Base-by-base conservation (phyloP, 2,113 vertebrate species). In the Hippocampus abdominalis region DNA sequence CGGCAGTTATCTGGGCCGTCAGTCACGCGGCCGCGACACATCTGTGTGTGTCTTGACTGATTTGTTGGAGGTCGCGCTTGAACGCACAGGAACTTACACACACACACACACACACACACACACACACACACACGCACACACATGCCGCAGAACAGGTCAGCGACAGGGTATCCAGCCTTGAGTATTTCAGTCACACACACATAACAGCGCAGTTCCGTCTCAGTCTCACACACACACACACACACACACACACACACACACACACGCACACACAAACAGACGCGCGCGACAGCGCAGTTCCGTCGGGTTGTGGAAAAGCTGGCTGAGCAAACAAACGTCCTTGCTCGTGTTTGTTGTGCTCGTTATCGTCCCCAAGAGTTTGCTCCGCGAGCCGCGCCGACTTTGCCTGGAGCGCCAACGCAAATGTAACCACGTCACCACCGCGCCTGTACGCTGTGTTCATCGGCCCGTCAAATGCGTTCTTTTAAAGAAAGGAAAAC, bases 21-120 rank as follows among this genome's bases (percentile, higher is more conserved):
- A 80, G 85, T 89, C 86, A 83, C 83, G 82, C 71, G 80, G 67
- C 77, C 72, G 69, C 73, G 81, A 85, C 81, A 76, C 69, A 72
- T 78, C 75, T 84, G 71, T 72, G 72, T 80, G 70, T 76, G 70
- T 86, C 84, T 75, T 46, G 29, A 81, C 75, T 29, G 68, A 73
- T 83, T 84, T 80, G 78, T 79, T 74, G 82, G 78, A n/a, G 75
- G 74, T 70, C 80, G 70, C 23, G 79, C 79, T 63, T 66, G 75
- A 78, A 56, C 5, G 32, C 71, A n/a, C 66, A n/a, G 25, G 18
- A 64, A 36, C 71, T 40, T 57, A 46, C 57, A n/a, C 64, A 21
- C 69, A 48, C 46, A 8, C 40, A 9, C n/a, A n/a, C n/a, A 36
- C 25, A 40, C 57, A 29, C 64, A 21, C 69, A 48, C 46, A 12